Evolutionary conservation across 2,888 invertebrate genomes (phyloP).

Genomic region (Drosophila pegasa): DNA sequence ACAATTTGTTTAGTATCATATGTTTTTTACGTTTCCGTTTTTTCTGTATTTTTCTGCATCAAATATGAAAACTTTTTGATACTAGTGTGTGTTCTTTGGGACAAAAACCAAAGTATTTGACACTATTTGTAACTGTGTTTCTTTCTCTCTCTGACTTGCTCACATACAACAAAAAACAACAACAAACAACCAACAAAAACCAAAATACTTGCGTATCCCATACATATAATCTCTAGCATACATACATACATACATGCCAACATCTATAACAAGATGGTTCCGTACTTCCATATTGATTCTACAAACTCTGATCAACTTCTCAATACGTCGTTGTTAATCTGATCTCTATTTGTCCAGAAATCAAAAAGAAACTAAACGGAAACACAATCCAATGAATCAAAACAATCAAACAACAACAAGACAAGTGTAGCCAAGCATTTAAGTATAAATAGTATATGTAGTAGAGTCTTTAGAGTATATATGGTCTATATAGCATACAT

Average conservation of each 20-base stretch:
- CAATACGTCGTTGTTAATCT: slow-evolving; percentile 54
- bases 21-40: slow-evolving; percentile 57
- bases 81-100: slow-evolving; percentile 30
- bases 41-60: slow-evolving; percentile 48
- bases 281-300: slow-evolving; percentile 18
- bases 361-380: slow-evolving; percentile 34
- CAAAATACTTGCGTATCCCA: slow-evolving; percentile 35
- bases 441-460: no score
- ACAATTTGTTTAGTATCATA: slow-evolving; percentile 60
- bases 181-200: slow-evolving; percentile 13
- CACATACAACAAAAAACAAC: slow-evolving; percentile 48
- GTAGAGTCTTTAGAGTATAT: background rate
- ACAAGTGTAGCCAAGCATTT: background rate
- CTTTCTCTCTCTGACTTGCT: slow-evolving; percentile 49
- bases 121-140: slow-evolving; percentile 65
- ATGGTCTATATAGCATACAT: background rate
- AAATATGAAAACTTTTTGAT: slow-evolving; percentile 44
- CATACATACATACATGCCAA: slow-evolving; percentile 26
- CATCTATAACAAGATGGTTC: slow-evolving; percentile 32
- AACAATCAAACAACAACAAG: slow-evolving; percentile 24
- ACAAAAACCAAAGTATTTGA: slow-evolving; percentile 39
- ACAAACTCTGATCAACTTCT: slow-evolving; percentile 39
- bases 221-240: slow-evolving; percentile 46
- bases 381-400: slow-evolving; percentile 52
- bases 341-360: slow-evolving; percentile 45